Evolutionary conservation across 2,888 invertebrate genomes (phyloP).

Genomic region (Branchinecta sandiegonensis): DNA sequence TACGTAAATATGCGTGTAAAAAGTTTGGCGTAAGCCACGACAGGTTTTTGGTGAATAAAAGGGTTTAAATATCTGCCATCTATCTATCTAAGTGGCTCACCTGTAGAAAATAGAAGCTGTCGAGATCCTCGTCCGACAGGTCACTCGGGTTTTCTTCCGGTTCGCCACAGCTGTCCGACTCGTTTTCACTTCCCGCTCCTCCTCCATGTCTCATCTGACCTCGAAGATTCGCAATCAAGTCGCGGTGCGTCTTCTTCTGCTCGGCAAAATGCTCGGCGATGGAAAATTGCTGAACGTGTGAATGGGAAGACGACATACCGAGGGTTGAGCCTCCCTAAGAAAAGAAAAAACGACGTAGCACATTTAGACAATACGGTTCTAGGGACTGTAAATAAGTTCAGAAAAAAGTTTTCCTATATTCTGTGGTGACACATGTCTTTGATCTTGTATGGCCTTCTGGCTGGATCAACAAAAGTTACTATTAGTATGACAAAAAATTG

Average conservation of each 20-base stretch:
- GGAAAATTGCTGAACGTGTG: conserved; percentile 60
- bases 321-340: conserved; percentile 50
- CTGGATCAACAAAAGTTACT: too few species aligned
- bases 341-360: neutral
- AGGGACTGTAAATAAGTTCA: too few species aligned
- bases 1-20: too few species aligned
- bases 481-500: too few species aligned
- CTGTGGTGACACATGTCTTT: too few species aligned
- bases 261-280: conserved; percentile 76
- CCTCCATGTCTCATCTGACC: conserved; percentile 67
- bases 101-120: conserved; percentile 68
- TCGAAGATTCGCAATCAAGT: conserved; percentile 53
- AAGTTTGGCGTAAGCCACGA: too few species aligned
- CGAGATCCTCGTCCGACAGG: conserved; percentile 56
- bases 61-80: too few species aligned
- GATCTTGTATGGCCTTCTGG: too few species aligned
- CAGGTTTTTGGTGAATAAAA: too few species aligned
- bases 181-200: conserved; percentile 46
- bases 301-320: conserved; percentile 60
- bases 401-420: too few species aligned
- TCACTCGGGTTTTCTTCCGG: conserved; percentile 30
- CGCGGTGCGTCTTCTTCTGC: conserved; percentile 69
- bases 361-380: neutral
- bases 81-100: conserved; percentile 26
- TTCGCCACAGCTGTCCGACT: conserved; percentile 30